A percentile compares a stretch with the other conserved stretches of the same genome.
These are phyloP conservation scores for Sitophilus oryzae DNA, from an alignment of 1,140 invertebrate species.

Conservation along the genomic window DNA sequence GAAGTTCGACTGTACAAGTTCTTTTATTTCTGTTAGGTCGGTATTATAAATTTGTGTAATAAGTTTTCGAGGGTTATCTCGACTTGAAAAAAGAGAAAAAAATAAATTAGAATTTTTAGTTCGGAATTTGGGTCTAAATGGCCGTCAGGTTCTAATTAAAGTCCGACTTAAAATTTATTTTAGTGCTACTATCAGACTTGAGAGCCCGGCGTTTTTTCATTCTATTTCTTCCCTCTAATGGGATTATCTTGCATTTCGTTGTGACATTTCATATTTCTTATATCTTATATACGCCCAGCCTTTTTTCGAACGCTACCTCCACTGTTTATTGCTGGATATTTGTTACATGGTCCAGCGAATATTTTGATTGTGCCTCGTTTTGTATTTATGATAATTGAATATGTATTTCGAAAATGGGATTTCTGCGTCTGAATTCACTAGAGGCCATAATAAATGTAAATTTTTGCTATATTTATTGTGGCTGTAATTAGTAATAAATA, in stretches of 20 bases:
- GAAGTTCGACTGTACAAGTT: no score
- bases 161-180: slow-evolving; percentile 20
- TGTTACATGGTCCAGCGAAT: slow-evolving; percentile 17
- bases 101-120: slow-evolving; percentile 9
- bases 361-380: neutral
- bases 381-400: no score
- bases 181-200: slow-evolving; percentile 15
- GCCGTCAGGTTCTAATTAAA: slow-evolving; percentile 19
- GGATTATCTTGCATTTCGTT: slow-evolving; percentile 27
- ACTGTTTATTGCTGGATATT: slow-evolving; percentile 12
- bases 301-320: neutral
- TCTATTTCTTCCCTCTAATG: slow-evolving; percentile 11
- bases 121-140: slow-evolving; percentile 8
- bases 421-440: neutral
- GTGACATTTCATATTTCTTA: slow-evolving; percentile 27
- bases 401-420: no score
- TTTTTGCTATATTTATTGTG: slow-evolving; percentile 7
- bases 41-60: neutral
- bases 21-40: neutral
- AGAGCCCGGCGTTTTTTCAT: slow-evolving; percentile 6
- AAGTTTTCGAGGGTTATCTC: slow-evolving; percentile 4
- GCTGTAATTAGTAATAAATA: slow-evolving; percentile 11
- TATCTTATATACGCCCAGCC: neutral
- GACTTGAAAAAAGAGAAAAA: neutral
- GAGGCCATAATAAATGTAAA: slow-evolving; percentile 1